phyloP scores from a whole-genome alignment of 1,140 invertebrate species.

The Nixonia krombeini region DNA sequence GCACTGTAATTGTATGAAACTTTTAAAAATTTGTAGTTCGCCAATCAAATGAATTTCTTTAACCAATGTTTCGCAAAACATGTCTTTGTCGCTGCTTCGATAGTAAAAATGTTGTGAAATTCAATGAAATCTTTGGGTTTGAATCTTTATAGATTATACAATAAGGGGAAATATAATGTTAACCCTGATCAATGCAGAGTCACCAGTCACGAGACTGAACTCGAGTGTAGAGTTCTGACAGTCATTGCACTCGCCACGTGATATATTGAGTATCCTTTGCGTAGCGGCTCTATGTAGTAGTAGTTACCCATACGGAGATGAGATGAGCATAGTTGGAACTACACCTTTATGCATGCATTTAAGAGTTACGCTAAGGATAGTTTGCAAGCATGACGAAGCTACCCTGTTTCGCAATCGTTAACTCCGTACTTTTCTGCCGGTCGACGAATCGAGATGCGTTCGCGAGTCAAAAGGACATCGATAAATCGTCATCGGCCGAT shows the following conservation, averaged over 20 bases:
- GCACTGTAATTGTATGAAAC: too few relatives aligned
- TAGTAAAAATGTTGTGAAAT: too few relatives aligned
- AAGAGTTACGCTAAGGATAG: constrained; percentile 32
- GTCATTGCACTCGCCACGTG: constrained; percentile 45
- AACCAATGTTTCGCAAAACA: too few relatives aligned
- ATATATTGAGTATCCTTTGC: constrained; percentile 45
- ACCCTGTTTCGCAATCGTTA: constrained; percentile 42
- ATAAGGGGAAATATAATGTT: not conserved
- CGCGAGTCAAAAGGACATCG: constrained; percentile 39
- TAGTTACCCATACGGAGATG: constrained; percentile 22
- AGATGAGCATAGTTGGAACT: constrained; percentile 20
- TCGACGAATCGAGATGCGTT: constrained; percentile 36
- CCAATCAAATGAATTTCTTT: too few relatives aligned
- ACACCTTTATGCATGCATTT: constrained; percentile 29
- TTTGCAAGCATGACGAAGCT: constrained; percentile 48
- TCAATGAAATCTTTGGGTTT: too few relatives aligned
- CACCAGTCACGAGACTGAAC: constrained; percentile 29
- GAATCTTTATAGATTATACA: too few relatives aligned
- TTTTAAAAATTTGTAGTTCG: too few relatives aligned
- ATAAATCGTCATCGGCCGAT: constrained; percentile 34
- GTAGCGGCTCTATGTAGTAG: constrained; percentile 26
- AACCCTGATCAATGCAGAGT: constrained; percentile 14
- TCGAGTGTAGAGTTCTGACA: constrained; percentile 40
- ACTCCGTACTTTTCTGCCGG: constrained; percentile 28
- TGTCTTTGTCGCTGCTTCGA: too few relatives aligned